Conservation (phyloP, 2,797 vertebrate genomes). For the Tachyglossus aculeatus region DNA sequence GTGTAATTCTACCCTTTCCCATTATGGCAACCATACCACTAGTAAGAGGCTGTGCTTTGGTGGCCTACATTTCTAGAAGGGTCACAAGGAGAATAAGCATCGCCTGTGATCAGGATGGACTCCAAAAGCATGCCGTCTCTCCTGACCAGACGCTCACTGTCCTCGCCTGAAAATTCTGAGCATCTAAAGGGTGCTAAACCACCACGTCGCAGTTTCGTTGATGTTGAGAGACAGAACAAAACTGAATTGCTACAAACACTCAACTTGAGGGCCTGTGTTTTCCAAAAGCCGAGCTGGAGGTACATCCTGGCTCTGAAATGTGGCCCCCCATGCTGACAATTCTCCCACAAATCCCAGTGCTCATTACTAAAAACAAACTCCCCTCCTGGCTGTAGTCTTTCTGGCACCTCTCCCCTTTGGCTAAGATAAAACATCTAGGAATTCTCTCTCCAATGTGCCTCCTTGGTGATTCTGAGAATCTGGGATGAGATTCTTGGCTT, state of each 20-base stretch:
- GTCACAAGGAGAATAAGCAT: not conserved
- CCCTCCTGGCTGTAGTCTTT: not conserved
- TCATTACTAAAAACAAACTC: not conserved
- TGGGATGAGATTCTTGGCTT: not conserved
- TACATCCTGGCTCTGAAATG: too few species aligned
- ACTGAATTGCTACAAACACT: slow-evolving; percentile 8
- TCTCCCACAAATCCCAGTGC: not conserved
- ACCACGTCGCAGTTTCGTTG: not conserved
- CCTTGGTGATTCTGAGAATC: not conserved
- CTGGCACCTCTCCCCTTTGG: not conserved
- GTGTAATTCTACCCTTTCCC: too few species aligned
- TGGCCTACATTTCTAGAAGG: not conserved
- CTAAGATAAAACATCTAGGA: not conserved
- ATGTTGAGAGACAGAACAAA: not conserved
- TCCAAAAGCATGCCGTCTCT: too few species aligned
- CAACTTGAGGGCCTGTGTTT: not conserved
- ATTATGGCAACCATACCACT: too few species aligned
- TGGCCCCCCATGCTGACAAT: too few species aligned
- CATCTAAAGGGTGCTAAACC: not conserved
- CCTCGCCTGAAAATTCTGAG: too few species aligned
- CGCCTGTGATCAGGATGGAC: too few species aligned
- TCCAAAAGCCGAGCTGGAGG: not conserved
- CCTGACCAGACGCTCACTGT: too few species aligned
- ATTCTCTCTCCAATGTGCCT: not conserved
- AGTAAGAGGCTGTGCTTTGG: not conserved